Base-by-base conservation (phyloP, 1,140 invertebrate genomes). In the Ostrea denselamellosa region DNA sequence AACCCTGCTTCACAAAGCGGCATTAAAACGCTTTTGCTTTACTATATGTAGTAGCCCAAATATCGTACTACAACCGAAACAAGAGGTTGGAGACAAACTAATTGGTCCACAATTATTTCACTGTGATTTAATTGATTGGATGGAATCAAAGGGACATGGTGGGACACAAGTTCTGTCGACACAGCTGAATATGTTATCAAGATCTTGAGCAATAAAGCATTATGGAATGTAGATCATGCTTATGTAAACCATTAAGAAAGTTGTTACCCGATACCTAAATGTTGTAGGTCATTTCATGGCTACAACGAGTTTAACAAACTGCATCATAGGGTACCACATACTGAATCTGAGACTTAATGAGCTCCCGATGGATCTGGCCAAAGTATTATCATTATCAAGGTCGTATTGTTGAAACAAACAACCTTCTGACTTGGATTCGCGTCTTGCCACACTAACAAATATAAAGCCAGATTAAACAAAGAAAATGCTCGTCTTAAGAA, bases 301-400 rank as follows among this genome's bases (percentile, higher is more conserved):
- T n/a, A n/a, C n/a, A n/a, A n/a, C n/a, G n/a, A n/a, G 2, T 84
- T 3, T 8, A 56, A 22, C 10, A 84, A 58, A 84, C 8, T 22
- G 8, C 52, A 17, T 4, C 83, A 84, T 58, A 54, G 28, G 62
- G 14, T 52, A 56, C 83, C 83, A 8, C 22, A 12, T 12, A 25
- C 62, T 22, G 28, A 25, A 1, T 84, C 83, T 19, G 81, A 52
- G 22, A 83, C 17, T 83, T 52, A 83, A 83, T 84, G 83, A 84
- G 2, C 1, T 56, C 34, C 62, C n/a, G 9, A 2, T 56, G 5
- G 14, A 22, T 19, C 17, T 84, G 19, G 14, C 53, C 28, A 84
- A 56, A 25, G 12, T 9, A 2, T 56, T 84, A 25, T 22, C 51
- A 83, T 56, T 84, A 22, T 56, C 52, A 2, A 84, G 54, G 83